Percentiles rank a stretch among this genome's conserved stretches.
Conservation (phyloP, 2,888 invertebrate species). For the Smittia aterrima region DNA sequence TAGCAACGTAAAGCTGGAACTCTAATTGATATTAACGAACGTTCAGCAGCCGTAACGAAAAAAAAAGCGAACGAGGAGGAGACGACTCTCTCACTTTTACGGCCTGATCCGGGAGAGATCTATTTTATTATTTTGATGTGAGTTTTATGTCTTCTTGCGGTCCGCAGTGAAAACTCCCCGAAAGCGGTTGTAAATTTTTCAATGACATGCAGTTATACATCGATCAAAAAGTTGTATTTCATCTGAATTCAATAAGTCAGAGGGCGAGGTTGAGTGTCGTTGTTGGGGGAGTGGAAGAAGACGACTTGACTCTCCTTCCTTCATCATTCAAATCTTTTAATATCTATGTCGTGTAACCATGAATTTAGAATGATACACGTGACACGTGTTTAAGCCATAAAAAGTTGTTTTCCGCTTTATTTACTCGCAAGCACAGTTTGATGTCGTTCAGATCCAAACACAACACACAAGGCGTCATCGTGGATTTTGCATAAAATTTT, state of each 20-base stretch:
- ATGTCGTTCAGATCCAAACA: no score
- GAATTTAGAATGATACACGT: slow-evolving; percentile 15
- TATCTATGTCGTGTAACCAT: slow-evolving; percentile 27
- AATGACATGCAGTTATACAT: slow-evolving; percentile 39
- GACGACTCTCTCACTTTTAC: not conserved
- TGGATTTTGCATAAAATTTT: slow-evolving; percentile 24
- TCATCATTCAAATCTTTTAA: slow-evolving; percentile 18
- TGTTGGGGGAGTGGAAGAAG: not conserved
- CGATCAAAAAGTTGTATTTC: slow-evolving; percentile 30
- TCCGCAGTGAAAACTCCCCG: not conserved
- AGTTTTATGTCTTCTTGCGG: slow-evolving; percentile 7
- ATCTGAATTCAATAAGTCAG: slow-evolving; percentile 31
- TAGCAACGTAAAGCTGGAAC: slow-evolving; percentile 22
- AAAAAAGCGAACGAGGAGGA: not conserved
- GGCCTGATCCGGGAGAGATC: slow-evolving; percentile 1
- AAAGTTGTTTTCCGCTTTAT: slow-evolving; percentile 20
- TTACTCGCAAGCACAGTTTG: slow-evolving; percentile 11
- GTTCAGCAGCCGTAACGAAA: not conserved
- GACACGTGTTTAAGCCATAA: slow-evolving; percentile 32
- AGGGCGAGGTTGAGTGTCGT: not conserved
- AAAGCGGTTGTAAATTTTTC: slow-evolving; percentile 29
- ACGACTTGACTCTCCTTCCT: not conserved
- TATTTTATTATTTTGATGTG: slow-evolving; percentile 15
- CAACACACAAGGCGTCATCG: not conserved
- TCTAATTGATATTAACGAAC: slow-evolving; percentile 38